Evolutionary conservation across 2,113 vertebrate genomes (phyloP), one percentile per base, ranked within the genome.

Genomic region (Malurus elegans): DNA sequence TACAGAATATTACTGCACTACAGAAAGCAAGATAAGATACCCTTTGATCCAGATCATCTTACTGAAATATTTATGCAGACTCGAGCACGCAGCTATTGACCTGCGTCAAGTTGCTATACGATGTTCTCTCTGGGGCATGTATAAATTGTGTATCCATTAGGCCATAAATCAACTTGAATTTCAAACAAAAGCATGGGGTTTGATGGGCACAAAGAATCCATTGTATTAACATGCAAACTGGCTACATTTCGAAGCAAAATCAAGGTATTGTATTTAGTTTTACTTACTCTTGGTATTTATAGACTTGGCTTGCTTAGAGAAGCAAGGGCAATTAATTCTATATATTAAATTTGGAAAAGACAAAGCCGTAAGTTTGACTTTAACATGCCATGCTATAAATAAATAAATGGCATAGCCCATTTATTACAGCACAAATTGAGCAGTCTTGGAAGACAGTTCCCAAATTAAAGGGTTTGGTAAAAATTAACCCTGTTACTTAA

Each of bases 81-180:
- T 17, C 5, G 0, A 65, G 58, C 90, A 48, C 38, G 16, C 64
- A 95, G 62, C 62, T 58, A 69, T 40, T 79, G 62, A 92, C 93
- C 90, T 74, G 64, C 8, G 2, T 50, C 44, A 36, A 58, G 44
- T 42, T 32, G 6, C 74, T 86, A n/a, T 38, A 61, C 18, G 74
- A 50, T 5, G 29, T 71, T 70, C 74, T 93, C 69, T 90, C 71
- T 18, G 50, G 69, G 25, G 67, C 57, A 42, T 9, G 13, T 67
- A 82, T 40, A 82, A 92, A 88, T 32, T 42, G 53, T 54, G 19
- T 69, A 20, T 31, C 67, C 34, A n/a, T 88, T 71, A 73, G 64
- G 70, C 54, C 54, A 60, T 67, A 79, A 95, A 95, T 94, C 90
- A 95, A 57, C 78, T 26, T 81, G 67, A 73, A 93, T 86, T 96